Evolutionary conservation across 2,113 vertebrate species (phyloP), one percentile per base, ranked within the genome.

Genomic region (Scomber scombrus): DNA sequence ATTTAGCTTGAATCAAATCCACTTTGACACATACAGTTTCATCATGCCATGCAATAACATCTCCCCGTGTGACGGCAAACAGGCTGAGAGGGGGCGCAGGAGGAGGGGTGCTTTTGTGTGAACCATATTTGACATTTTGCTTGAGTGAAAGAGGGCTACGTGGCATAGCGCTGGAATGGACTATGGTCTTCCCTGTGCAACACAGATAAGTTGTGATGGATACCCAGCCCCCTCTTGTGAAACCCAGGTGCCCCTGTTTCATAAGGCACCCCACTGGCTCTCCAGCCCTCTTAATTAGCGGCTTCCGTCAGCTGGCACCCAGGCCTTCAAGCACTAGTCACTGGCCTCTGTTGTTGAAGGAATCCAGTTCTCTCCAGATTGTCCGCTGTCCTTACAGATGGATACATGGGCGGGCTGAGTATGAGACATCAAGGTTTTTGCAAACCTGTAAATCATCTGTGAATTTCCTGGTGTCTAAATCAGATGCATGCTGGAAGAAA

Each of bases 181-280:
- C 72, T 76, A 29, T 21, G 15, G 63, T 74, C 57, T 74, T 78
- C 23, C 67, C 67, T 4, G 61, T 54, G 75, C 65, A 73, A 85
- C 68, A 61, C 81, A 89, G 88, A 85, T 83, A 83, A 88, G 74
- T 81, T 73, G 80, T 77, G 89, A 92, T 85, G 85, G 85, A 78
- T 88, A 81, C 82, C 81, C 82, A 12, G 80, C 90, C 85, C 81
- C 89, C 87, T 85, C 85, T 70, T 69, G 81, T 82, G 91, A 91
- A 92, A 90, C 88, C 90, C 89, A 88, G 90, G 91, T 90, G 91
- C 82, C 88, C 81, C 80, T 89, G 85, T 93, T 93, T 90, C 85
- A 89, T 90, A 74, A 86, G 80, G 81, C 88, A 34, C 82, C 89
- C 90, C 85, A 67, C 87, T 34, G 88, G 82, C 87, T 90, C 90